phyloP scores from a whole-genome alignment of 2,797 vertebrate genomes.

The Sphaeramia orbicularis region DNA sequence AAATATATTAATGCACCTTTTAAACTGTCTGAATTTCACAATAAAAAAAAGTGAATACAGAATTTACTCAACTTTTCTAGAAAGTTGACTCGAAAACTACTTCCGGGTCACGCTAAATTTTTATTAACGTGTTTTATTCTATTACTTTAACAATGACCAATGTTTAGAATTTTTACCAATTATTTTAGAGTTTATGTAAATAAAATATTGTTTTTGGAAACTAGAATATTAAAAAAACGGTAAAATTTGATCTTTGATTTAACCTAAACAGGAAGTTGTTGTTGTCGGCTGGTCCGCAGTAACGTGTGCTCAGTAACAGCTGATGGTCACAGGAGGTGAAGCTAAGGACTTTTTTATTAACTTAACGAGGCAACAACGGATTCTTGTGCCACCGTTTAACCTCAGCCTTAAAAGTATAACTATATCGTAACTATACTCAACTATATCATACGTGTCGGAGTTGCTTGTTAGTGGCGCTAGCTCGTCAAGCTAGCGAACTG shows the following conservation, averaged over 20 bases:
- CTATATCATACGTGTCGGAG: not conserved
- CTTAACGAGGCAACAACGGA: not conserved
- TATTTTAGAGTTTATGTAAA: not conserved
- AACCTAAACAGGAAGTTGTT: conserved; percentile 64
- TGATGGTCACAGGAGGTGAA: conserved; percentile 6
- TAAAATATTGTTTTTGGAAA: not conserved
- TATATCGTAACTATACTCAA: not conserved
- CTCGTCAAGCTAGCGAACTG: conserved; percentile 46
- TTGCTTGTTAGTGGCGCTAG: conserved; percentile 39
- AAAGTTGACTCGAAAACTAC: conserved; percentile 39
- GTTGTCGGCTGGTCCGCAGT: not conserved
- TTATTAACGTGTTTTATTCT: not conserved
- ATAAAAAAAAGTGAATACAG: conserved; percentile 26
- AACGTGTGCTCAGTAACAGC: conserved; percentile 41
- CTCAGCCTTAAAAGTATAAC: not conserved
- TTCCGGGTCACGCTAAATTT: conserved; percentile 66
- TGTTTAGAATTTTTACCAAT: rapidly evolving
- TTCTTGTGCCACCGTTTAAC: not conserved
- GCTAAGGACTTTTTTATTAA: not conserved
- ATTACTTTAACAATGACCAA: rapidly evolving
- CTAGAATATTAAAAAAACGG: not conserved
- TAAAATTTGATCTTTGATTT: not conserved
- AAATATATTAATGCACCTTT: not conserved
- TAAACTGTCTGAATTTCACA: conserved; percentile 22
- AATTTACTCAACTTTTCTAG: conserved; percentile 50